phyloP scores from a whole-genome alignment of 92 coral and sea anemone genomes.

The Porites rus region DNA sequence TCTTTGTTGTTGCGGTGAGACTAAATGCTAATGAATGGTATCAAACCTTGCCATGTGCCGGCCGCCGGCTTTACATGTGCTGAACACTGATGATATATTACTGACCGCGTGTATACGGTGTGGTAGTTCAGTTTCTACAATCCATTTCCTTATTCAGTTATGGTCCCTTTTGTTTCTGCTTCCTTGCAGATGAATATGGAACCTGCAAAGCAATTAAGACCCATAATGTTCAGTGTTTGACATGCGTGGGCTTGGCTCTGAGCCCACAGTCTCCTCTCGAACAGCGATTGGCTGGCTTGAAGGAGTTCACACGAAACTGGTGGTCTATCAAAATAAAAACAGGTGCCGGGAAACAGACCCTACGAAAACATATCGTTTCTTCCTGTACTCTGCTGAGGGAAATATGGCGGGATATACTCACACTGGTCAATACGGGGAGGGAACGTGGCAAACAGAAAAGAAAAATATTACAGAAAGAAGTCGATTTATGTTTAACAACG shows the following conservation, averaged over 20 bases:
- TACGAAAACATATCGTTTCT: slow-evolving; percentile 1
- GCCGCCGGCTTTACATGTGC: background rate
- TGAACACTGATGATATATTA: background rate
- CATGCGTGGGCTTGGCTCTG: slow-evolving; percentile 11
- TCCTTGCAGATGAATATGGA: background rate
- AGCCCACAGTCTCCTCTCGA: background rate
- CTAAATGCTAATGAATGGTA: background rate
- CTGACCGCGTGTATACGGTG: background rate
- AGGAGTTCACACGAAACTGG: slow-evolving; percentile 17
- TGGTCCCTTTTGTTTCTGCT: background rate
- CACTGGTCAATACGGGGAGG: slow-evolving; percentile 37
- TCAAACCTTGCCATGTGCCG: background rate
- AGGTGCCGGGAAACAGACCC: slow-evolving; percentile 8
- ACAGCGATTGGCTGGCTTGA: slow-evolving; percentile 28
- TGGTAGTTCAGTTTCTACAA: background rate
- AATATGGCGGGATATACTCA: slow-evolving; percentile 77
- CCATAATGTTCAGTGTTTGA: background rate
- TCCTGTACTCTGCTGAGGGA: background rate
- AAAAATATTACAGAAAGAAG: slow-evolving; percentile 74
- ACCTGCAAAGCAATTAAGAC: background rate
- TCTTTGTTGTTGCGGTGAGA: background rate
- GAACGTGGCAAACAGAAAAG: slow-evolving; percentile 84
- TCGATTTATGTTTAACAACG: slow-evolving; percentile 84
- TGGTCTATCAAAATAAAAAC: slow-evolving; percentile 37
- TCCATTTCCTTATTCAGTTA: background rate